Base-by-base conservation (phyloP, 2,888 invertebrate genomes). In the Tolmerus cingulatus region DNA sequence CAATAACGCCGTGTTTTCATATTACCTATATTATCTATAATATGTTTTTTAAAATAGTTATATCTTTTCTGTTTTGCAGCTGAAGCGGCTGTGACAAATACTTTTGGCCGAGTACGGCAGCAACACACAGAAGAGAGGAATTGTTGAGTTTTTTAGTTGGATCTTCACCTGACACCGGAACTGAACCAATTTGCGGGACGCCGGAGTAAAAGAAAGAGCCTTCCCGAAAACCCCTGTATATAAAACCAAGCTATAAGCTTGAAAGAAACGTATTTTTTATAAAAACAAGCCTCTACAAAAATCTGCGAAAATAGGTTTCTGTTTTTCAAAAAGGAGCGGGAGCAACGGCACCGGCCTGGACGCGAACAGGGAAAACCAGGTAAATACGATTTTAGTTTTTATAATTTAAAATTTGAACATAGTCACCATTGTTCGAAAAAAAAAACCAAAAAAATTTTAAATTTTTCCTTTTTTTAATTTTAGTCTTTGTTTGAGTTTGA, bases 331-430 rank as follows among this genome's bases (percentile, higher is more conserved):
- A 87, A 87, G 87, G 78, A 87, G 84, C 43, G 87, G 85, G 43
- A 87, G 86, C 9, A 88, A 88, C 87, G 86, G 87, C 87, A 87
- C 87, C 87, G 88, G 88, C 88, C 88, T 88, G 88, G 88, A 88
- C 87, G 79, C 86, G 55, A 88, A 84, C 81, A 86, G 87, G 77
- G 88, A 87, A 78, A 88, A 87, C 76, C 87, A 87, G 88, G 88
- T 88, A 87, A 2, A 82, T 34, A 34, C 5, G 30, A 46, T 43
- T 51, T 19, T 51, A 40, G 2, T 79, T n/a, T 23, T n/a, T 43
- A 23, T 43, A 43, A 0, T 9, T 85, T 34, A 19, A 12, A 40
- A 43, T 30, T 74, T 74, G 40, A 30, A 51, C 51, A 51, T n/a
- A 51, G 51, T 51, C 51, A 51, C n/a, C 51, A n/a, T 51, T 51